Conservation (phyloP, 2,113 vertebrate species). For the Ifrita kowaldi region DNA sequence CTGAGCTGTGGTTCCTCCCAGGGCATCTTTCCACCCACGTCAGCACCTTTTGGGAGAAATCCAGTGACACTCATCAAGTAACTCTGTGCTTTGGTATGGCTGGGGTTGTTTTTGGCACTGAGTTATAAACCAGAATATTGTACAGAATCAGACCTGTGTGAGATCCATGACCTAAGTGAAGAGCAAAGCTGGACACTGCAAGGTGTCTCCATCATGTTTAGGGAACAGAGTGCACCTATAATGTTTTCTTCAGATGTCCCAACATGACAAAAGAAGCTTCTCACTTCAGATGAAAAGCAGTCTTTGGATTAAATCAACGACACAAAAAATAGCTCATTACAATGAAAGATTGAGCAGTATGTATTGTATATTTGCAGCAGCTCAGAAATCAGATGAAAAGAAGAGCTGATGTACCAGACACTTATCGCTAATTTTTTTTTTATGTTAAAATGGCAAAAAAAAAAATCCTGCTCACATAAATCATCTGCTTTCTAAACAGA, state of each 20-base stretch:
- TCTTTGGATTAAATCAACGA: neutral
- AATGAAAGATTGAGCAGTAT: neutral
- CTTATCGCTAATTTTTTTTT: neutral
- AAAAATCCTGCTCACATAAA: neutral
- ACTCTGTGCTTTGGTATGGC: neutral
- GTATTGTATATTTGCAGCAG: neutral
- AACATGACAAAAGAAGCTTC: neutral
- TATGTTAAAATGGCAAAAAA: neutral
- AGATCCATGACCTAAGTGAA: neutral
- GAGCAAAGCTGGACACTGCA: neutral
- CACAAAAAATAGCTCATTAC: neutral
- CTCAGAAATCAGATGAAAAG: neutral
- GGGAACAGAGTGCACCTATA: neutral
- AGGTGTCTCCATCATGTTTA: neutral
- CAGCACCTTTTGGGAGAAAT: neutral
- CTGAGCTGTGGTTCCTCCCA: neutral
- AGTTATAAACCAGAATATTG: neutral
- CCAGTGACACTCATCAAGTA: neutral
- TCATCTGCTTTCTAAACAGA: neutral
- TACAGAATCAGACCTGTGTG: neutral
- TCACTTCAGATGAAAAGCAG: neutral
- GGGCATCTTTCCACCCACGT: fast-evolving
- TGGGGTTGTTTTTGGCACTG: fast-evolving
- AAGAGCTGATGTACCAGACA: neutral
- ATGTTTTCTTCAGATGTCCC: neutral